phyloP scores from a whole-genome alignment of 2,797 vertebrate genomes.

The Perodicticus potto region DNA sequence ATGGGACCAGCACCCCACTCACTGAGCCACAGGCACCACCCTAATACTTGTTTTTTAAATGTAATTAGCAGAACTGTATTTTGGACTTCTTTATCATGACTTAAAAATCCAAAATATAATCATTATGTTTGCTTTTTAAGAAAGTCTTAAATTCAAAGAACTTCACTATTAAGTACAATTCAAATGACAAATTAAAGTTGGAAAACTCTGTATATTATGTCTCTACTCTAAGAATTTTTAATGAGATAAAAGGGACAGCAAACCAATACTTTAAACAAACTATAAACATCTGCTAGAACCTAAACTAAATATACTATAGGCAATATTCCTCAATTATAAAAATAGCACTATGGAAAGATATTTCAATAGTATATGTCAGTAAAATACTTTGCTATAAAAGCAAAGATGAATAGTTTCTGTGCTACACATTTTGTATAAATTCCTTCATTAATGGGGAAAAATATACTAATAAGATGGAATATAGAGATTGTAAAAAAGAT shows the following conservation, averaged over 20 bases:
- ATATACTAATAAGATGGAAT: neutral
- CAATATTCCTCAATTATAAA: slow-evolving; percentile 34
- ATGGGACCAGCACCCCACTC: too few species aligned
- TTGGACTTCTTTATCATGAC: neutral
- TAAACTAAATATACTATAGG: neutral
- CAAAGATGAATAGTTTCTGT: neutral
- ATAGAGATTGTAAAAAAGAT: neutral
- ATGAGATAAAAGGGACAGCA: slow-evolving; percentile 26
- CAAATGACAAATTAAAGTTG: slow-evolving; percentile 26
- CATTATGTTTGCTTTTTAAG: neutral
- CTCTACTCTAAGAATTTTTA: slow-evolving; percentile 13
- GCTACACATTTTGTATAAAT: slow-evolving; percentile 6
- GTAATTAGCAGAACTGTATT: neutral
- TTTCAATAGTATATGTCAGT: neutral
- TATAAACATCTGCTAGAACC: neutral
- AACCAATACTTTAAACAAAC: neutral
- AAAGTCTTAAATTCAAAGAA: neutral
- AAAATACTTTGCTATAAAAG: neutral
- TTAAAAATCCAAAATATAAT: slow-evolving; percentile 19
- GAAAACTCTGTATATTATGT: neutral
- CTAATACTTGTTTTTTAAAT: neutral
- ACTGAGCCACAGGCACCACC: too few species aligned
- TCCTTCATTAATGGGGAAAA: neutral
- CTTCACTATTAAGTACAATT: slow-evolving; percentile 28
- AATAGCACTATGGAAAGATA: neutral